These are phyloP conservation scores for Pristionchus exspectatus DNA, from an alignment of 2,888 invertebrate species.

Conservation along the genomic window DNA sequence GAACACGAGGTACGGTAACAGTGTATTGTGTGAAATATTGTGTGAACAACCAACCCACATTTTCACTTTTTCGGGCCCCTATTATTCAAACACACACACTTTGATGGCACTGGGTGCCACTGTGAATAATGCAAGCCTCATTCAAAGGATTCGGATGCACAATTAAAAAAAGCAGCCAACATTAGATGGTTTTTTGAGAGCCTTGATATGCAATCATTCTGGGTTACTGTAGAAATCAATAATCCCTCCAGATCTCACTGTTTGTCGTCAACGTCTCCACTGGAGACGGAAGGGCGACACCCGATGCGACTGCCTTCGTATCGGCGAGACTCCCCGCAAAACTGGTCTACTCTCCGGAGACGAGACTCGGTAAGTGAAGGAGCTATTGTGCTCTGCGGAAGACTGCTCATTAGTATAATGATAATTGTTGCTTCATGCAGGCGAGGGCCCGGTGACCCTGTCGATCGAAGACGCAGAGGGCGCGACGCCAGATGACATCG, in stretches of 20 bases:
- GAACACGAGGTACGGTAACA: conserved; percentile 63
- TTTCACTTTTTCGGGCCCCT: too few species aligned
- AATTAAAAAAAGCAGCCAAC: too few species aligned
- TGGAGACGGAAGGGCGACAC: conserved; percentile 57
- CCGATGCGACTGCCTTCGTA: conserved; percentile 4
- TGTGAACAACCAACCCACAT: too few species aligned
- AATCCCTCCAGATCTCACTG: conserved; percentile 57
- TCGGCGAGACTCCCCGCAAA: conserved; percentile 23
- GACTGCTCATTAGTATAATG: background rate
- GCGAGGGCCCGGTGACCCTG: conserved; percentile 21
- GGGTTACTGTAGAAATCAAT: background rate
- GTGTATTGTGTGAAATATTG: too few species aligned
- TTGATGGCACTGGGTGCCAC: too few species aligned
- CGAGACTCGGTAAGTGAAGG: conserved; percentile 21
- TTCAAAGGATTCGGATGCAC: too few species aligned
- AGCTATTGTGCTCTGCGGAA: background rate
- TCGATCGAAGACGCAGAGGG: conserved; percentile 49
- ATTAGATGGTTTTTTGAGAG: too few species aligned
- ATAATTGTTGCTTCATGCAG: background rate
- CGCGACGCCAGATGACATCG: conserved; percentile 50
- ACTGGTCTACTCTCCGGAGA: conserved; percentile 32
- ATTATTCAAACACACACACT: too few species aligned
- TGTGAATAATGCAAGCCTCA: too few species aligned
- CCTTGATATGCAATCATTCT: too few species aligned
- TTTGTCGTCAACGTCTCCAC: conserved; percentile 57